phyloP scores from a whole-genome alignment of 2,888 invertebrate species.

The Nezara viridula region DNA sequence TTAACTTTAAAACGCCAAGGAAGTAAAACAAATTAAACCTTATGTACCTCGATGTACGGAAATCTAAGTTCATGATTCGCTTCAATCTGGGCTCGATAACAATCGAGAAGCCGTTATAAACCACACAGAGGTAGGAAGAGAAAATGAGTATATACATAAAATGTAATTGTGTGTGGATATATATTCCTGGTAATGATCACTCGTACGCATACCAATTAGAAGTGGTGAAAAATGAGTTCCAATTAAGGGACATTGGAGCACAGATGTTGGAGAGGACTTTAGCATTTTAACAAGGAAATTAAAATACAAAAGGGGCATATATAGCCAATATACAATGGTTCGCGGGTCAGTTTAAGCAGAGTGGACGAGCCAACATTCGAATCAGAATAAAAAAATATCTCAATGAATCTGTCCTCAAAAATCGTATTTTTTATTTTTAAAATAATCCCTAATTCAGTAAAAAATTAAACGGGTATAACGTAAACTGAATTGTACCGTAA shows the following conservation, averaged over 20 bases:
- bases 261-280: neutral
- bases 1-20: too few species aligned
- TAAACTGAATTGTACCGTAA: too few species aligned
- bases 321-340: constrained; percentile 5
- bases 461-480: too few species aligned
- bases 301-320: neutral
- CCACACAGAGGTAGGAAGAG: too few species aligned
- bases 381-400: neutral
- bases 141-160: neutral
- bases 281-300: constrained; percentile 6
- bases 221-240: constrained; percentile 25
- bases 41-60: too few species aligned
- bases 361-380: neutral
- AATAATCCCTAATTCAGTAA: too few species aligned
- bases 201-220: neutral
- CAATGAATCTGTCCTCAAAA: neutral
- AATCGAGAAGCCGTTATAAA: too few species aligned
- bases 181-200: neutral
- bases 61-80: too few species aligned
- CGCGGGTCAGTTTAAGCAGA: neutral
- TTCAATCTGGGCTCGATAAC: too few species aligned
- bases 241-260: neutral
- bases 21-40: too few species aligned
- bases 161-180: neutral
- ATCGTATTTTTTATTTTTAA: neutral